These are phyloP conservation scores for Agriopis leucophaearia DNA, from an alignment of 2,888 invertebrate genomes.

Conservation along the genomic window DNA sequence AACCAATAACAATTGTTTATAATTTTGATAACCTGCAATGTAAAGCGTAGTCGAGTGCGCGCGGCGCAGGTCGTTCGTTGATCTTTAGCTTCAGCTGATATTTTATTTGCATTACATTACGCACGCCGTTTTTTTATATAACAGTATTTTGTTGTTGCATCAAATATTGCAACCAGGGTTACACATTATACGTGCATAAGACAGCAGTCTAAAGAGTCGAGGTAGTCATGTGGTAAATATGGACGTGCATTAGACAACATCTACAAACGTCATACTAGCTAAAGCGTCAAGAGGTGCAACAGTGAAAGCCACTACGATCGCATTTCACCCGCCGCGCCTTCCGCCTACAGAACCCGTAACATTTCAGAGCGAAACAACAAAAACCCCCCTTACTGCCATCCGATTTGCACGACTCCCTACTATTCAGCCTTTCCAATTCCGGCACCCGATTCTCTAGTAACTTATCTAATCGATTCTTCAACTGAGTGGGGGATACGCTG, in stretches of 20 bases:
- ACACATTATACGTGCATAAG: too few species aligned
- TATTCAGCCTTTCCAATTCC: slow-evolving; percentile 69
- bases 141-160: too few species aligned
- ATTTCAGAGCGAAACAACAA: slow-evolving; percentile 77
- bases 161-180: too few species aligned
- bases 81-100: too few species aligned
- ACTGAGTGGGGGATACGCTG: slow-evolving; percentile 88
- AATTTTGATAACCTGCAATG: too few species aligned
- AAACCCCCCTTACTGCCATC: slow-evolving; percentile 69
- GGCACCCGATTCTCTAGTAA: slow-evolving; percentile 65
- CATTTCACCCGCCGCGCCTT: slow-evolving; percentile 70
- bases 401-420: slow-evolving; percentile 76
- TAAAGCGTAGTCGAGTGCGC: too few species aligned
- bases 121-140: too few species aligned
- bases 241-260: slow-evolving; percentile 23
- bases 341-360: slow-evolving; percentile 77
- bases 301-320: slow-evolving; percentile 68
- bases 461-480: slow-evolving; percentile 87
- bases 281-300: slow-evolving; percentile 62
- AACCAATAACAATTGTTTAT: too few species aligned
- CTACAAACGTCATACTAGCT: slow-evolving; percentile 27
- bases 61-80: too few species aligned
- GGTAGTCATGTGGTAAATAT: not conserved
- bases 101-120: too few species aligned
- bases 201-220: too few species aligned